phyloP scores from a whole-genome alignment of 2,797 vertebrate genomes.

The Smutsia gigantea region DNA sequence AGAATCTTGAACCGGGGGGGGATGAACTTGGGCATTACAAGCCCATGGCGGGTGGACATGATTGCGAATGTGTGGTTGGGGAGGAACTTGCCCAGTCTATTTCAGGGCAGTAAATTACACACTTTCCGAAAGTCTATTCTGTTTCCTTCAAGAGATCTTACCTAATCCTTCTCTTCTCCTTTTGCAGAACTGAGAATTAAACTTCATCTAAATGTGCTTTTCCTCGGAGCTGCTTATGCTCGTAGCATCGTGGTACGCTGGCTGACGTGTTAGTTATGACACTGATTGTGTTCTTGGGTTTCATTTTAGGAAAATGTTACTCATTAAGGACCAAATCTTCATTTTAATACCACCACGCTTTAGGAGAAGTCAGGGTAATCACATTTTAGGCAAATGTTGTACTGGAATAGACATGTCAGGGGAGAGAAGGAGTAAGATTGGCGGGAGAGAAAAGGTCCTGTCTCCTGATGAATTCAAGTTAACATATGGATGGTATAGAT shows the following conservation, averaged over 20 bases:
- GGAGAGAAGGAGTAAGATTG: background rate
- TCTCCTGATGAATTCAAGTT: background rate
- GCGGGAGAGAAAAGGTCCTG: background rate
- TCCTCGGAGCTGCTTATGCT: background rate
- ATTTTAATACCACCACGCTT: background rate
- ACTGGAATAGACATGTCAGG: background rate
- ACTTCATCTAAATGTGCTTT: background rate
- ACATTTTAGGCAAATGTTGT: background rate
- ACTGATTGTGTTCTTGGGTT: background rate
- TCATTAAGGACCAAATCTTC: background rate
- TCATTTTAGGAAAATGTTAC: background rate
- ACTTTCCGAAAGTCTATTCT: background rate
- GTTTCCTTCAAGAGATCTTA: background rate
- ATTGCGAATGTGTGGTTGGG: background rate
- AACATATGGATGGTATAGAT: background rate
- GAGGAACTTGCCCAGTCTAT: background rate
- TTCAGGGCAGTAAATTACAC: background rate
- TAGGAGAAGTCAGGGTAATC: background rate
- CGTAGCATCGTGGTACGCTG: no score
- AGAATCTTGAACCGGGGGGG: background rate
- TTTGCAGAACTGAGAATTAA: conserved; percentile 16
- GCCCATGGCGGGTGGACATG: background rate
- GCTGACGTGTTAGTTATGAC: background rate
- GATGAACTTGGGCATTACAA: background rate
- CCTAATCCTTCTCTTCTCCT: background rate